Base-by-base conservation (phyloP, 2,797 vertebrate species). In the Loris lydekkerianus region DNA sequence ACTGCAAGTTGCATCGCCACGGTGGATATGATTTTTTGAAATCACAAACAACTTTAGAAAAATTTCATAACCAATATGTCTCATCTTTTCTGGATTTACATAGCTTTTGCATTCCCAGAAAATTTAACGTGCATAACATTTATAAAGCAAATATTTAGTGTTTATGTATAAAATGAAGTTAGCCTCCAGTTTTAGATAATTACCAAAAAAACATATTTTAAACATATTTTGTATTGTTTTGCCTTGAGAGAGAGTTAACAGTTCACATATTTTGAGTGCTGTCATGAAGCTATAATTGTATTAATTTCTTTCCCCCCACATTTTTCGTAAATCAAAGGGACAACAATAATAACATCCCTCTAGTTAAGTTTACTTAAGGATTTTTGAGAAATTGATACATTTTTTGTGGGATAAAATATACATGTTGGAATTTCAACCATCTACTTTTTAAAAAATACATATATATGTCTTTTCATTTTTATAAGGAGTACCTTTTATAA, bases 271-370 rank as follows among this genome's bases (percentile, higher is more conserved):
- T 23, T 46, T 43, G 2, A 60, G 65, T 70, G 7, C 15, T 93
- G 29, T 40, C 9, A 72, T n/a, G 61, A 91, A 37, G 46, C 4
- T 67, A 17, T 37, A 78, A 84, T 53, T 88, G 9, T 2, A 72
- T 69, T 58, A 58, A 88, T 69, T 53, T 34, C 27, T 31, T 60
- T 85, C n/a, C 49, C 56, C n/a, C 0, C 43, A 85, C 21, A 76
- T 29, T 91, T 86, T 86, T 86, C 13, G 49, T 90, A 73, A 86
- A 87, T 72, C 75, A 70, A 83, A 72, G n/a, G 56, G 9, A 43
- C 21, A 90, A 69, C 2, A 46, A 23, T 9, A 43, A 63, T 46
- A 40, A 37, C 69, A 75, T 1, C 2, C 10, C 7, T 67, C 31
- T 76, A 5, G 29, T 72, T 11, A 69, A 21, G 25, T 80, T 94